These are phyloP conservation scores for Nephrotoma appendiculata DNA, from an alignment of 2,888 invertebrate species.

Conservation along the genomic window DNA sequence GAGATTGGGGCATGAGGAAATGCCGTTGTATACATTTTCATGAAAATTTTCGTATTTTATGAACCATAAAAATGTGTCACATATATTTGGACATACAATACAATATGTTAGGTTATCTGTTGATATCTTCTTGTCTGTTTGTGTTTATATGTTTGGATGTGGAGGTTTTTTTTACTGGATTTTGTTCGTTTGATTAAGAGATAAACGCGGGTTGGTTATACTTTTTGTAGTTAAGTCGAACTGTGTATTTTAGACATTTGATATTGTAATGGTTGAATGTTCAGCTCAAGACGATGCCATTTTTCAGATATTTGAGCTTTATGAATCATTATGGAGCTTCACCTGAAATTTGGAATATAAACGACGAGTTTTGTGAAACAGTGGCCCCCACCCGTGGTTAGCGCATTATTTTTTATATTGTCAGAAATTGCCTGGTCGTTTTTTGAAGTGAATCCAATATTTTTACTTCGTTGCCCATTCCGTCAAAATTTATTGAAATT, in stretches of 20 bases:
- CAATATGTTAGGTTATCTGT: neutral
- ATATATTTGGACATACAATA: neutral
- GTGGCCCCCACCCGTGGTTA: too few species aligned
- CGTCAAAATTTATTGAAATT: too few species aligned
- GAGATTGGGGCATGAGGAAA: neutral
- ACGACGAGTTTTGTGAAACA: too few species aligned
- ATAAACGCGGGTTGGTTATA: neutral
- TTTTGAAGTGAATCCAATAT: too few species aligned
- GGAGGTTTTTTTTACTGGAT: neutral
- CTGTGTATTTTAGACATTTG: neutral
- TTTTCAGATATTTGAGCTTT: too few species aligned
- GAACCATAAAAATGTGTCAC: neutral
- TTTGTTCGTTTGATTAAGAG: neutral
- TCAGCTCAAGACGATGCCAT: too few species aligned
- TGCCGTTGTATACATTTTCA: neutral
- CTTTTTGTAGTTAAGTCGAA: neutral
- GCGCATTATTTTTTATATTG: too few species aligned
- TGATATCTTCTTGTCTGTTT: neutral
- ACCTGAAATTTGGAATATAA: too few species aligned
- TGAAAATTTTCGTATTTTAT: neutral
- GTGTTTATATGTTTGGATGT: neutral
- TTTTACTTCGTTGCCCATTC: too few species aligned
- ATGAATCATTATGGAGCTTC: too few species aligned
- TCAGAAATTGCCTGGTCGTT: too few species aligned
- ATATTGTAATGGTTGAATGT: neutral